phyloP scores from a whole-genome alignment of 2,113 vertebrate genomes.

The Notiomystis cincta region DNA sequence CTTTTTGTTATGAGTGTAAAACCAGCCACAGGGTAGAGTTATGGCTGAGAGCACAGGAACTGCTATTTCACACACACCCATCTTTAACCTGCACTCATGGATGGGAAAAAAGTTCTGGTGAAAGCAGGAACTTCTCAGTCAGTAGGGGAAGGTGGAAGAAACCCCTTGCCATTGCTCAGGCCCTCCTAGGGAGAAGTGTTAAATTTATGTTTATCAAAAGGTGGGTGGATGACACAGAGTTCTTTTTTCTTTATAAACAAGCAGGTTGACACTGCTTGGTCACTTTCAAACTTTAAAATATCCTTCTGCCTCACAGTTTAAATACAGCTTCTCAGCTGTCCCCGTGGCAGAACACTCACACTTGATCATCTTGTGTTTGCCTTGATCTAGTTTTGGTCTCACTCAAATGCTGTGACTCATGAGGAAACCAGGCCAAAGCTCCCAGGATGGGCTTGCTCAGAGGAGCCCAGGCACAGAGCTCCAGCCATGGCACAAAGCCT shows the following conservation, averaged over 20 bases:
- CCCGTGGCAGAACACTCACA: neutral
- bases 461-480: neutral
- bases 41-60: neutral
- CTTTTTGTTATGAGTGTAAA: neutral
- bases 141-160: neutral
- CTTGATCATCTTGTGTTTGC: neutral
- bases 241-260: neutral
- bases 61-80: neutral
- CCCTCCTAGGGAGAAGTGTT: neutral
- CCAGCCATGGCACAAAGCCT: neutral
- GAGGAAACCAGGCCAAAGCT: neutral
- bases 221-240: neutral
- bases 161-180: neutral
- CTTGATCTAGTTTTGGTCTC: neutral
- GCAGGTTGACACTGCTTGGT: neutral
- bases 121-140: neutral
- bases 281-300: neutral
- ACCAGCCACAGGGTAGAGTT: neutral
- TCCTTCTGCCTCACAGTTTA: neutral
- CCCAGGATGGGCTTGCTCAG: neutral
- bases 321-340: neutral
- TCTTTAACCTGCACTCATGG: neutral
- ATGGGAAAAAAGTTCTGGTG: neutral
- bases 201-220: neutral
- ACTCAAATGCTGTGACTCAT: neutral